Base-by-base conservation (phyloP, 2,113 vertebrate genomes). In the Dryoscopus gambensis region DNA sequence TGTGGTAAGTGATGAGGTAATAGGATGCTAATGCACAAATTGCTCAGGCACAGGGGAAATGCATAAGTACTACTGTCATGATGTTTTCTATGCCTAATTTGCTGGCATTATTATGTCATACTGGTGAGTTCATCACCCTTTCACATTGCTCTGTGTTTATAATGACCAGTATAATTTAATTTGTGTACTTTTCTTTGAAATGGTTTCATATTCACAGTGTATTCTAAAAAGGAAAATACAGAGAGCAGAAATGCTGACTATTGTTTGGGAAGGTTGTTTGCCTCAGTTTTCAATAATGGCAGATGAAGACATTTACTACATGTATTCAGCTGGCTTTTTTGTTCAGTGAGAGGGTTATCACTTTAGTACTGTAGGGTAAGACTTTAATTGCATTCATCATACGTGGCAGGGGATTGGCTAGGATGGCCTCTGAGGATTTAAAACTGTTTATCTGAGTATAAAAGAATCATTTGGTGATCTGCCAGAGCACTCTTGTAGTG, bases 331-430 rank as follows among this genome's bases (percentile, higher is more conserved):
- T 92, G 93, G 33, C 62, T 90, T 90, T 87, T 91, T 84, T 69
- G 84, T 60, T 23, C 69, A 67, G 18, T 1, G 3, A 55, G 52
- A 85, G 46, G 46, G 53, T 96, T 95, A 96, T 96, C 94, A 81
- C 84, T 96, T 68, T 31, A 88, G 60, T 89, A 42, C 84, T 84
- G 62, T 50, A 84, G 85, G 80, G 92, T 77, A 95, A 88, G 75
- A 59, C 81, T 97, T 97, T 97, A 97, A 97, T 97, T 98, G 84
- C 63, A 23, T 94, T 96, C 94, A 95, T 96, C 95, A 77, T 92
- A 87, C 87, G 46, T 84, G 82, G 75, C 33, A 21, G 56, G 94
- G 73, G 91, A 88, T 89, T 89, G 88, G 83, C 90, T 93, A 49
- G 88, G 73, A 63, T 94, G 88, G 81, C 65, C 83, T 97, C 95